Evolutionary conservation across 2,113 vertebrate genomes (phyloP).

Genomic region (Regulus satrapa): DNA sequence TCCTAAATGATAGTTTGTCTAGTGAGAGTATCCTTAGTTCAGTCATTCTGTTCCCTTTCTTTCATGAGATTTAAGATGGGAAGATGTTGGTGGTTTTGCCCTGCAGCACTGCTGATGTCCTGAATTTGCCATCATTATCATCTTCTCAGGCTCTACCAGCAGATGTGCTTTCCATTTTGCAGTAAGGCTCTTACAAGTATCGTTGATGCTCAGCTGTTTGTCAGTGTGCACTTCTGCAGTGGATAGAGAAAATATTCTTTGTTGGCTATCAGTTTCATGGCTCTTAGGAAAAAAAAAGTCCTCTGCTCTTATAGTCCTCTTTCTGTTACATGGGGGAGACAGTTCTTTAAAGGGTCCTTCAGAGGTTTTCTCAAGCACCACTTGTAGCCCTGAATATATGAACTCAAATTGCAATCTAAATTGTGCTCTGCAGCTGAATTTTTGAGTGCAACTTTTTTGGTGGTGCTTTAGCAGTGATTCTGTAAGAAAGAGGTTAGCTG

Average conservation of each 20-base stretch:
- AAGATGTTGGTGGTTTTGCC: not conserved
- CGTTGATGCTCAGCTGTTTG: not conserved
- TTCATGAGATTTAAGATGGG: not conserved
- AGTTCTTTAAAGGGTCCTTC: not conserved
- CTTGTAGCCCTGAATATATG: not conserved
- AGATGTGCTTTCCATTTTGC: not conserved
- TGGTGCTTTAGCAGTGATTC: not conserved
- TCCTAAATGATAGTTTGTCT: not conserved
- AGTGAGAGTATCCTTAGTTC: not conserved
- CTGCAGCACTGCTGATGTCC: not conserved
- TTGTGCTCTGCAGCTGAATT: not conserved
- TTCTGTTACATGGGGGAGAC: not conserved
- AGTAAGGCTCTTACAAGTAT: not conserved
- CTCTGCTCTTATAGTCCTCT: not conserved
- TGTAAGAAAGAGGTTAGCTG: not conserved
- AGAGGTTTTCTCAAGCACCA: not conserved
- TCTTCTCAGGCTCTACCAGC: not conserved
- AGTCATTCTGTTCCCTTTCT: not conserved
- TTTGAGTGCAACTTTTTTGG: not conserved
- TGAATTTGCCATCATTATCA: fast-evolving
- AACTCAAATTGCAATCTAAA: not conserved
- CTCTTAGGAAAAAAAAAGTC: not conserved
- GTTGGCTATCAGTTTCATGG: not conserved
- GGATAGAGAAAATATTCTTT: not conserved
- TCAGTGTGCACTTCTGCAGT: not conserved